phyloP scores from a whole-genome alignment of 23 tunicate genomes.

The Halocynthia aurantium region DNA sequence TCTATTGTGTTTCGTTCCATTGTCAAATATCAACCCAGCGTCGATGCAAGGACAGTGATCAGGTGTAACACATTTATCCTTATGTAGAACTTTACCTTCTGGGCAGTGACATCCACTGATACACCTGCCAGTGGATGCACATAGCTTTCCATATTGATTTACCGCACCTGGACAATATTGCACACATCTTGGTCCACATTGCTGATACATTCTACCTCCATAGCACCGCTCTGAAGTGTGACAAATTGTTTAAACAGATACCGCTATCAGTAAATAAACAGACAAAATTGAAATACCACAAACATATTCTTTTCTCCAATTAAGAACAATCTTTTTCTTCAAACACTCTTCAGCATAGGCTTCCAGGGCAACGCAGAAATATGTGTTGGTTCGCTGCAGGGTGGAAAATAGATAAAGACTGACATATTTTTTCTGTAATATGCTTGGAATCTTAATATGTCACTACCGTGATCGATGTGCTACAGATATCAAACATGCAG shows the following conservation, averaged over 20 bases:
- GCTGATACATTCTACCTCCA: slow-evolving; percentile 44
- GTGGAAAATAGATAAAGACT: background rate
- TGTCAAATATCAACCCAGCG: slow-evolving; percentile 38
- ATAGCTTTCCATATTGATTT: slow-evolving; percentile 33
- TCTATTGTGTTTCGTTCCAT: slow-evolving; percentile 42
- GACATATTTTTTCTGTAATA: background rate
- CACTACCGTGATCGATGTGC: slow-evolving; percentile 45
- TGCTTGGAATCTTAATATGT: background rate
- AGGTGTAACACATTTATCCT: slow-evolving; percentile 49
- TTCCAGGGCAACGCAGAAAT: slow-evolving; percentile 71
- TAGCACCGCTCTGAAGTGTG: slow-evolving; percentile 25
- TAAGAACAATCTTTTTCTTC: slow-evolving; percentile 35
- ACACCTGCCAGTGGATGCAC: slow-evolving; percentile 51
- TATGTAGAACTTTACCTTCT: slow-evolving; percentile 41
- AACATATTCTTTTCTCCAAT: slow-evolving; percentile 68
- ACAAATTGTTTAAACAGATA: background rate
- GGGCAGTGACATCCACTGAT: slow-evolving; percentile 90
- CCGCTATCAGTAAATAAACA: background rate
- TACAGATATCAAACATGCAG: slow-evolving; percentile 74
- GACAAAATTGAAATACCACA: slow-evolving; percentile 54
- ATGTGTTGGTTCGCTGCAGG: slow-evolving; percentile 63
- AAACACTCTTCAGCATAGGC: slow-evolving; percentile 90
- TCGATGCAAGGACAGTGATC: slow-evolving; percentile 65
- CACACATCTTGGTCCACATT: slow-evolving; percentile 83
- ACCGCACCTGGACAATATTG: slow-evolving; percentile 63